Base-by-base conservation (phyloP, 2,888 invertebrate species). In the Mesopsocus fuscifrons region DNA sequence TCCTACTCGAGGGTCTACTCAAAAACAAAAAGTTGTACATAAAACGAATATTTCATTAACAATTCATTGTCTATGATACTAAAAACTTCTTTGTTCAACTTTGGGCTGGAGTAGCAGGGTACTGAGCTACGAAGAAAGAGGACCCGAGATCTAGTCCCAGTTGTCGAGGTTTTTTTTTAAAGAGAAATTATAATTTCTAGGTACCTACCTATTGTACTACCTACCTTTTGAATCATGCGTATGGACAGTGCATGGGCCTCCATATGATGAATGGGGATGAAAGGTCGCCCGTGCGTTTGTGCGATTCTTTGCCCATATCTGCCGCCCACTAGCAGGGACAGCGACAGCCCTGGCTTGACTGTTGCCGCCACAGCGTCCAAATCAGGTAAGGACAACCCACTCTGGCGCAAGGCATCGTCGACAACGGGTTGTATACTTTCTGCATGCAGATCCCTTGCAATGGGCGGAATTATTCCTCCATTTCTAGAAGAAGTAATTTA, bases 251-350 rank as follows among this genome's bases (percentile, higher is more conserved):
- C 92, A 67, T 98, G 98, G 2, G 98, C 97, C 67, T 95, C 82
- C 98, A 98, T 98, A 54, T 98, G 98, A 66, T 98, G 97, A 46
- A 98, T 78, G 0, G 97, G 92, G 57, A 98, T 84, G 48, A 97
- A 64, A 0, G 91, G 89, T 58, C 81, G 85, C 0, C 67, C 62
- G 48, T 72, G 65, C 42, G 64, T 62, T 50, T 64, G 67, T 16
- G 79, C 74, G 41, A 92, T 59, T 54, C 77, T 68, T 54, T 78
- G 83, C 1, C 84, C 88, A 70, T 85, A 85, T 49, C 75, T 74
- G 34, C 78, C 64, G 26, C 95, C 95, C 47, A 94, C 74, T 46
- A 66, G 50, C 43, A 97, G 64, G 44, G 88, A 88, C 43, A 82
- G 54, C 0, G 74, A 61, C 48, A 92, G 60, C n/a, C 91, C 84